Percentiles rank a stretch among this genome's conserved stretches.
phyloP scores from a whole-genome alignment of 1,140 invertebrate species.

The Psilanteris sp. region DNA sequence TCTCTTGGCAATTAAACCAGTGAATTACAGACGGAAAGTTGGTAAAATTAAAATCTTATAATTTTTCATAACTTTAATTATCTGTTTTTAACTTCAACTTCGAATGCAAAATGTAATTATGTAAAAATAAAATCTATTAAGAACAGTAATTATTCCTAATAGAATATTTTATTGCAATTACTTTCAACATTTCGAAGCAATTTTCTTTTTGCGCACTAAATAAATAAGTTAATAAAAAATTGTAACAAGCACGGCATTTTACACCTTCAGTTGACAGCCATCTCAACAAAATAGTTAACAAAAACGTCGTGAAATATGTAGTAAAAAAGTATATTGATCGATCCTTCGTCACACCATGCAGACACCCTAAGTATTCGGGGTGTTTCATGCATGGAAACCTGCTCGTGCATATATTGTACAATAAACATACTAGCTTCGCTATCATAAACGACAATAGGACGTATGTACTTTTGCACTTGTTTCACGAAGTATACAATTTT shows the following conservation, averaged over 20 bases:
- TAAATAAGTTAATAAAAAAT: not conserved
- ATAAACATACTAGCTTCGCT: constrained; percentile 47
- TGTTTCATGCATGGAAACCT: constrained; percentile 54
- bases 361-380: constrained; percentile 52
- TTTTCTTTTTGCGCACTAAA: no score
- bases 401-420: constrained; percentile 54
- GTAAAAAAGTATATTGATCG: constrained; percentile 58
- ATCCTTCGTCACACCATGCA: constrained; percentile 56
- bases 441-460: constrained; percentile 45
- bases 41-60: no score
- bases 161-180: not conserved
- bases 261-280: constrained; percentile 8
- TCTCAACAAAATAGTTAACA: constrained; percentile 14
- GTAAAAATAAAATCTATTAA: no score
- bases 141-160: no score
- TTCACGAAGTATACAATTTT: constrained; percentile 49
- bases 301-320: constrained; percentile 30
- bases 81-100: no score
- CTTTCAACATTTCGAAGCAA: no score
- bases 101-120: no score
- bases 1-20: no score
- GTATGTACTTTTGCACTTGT: constrained; percentile 51
- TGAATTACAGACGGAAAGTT: constrained; percentile 2
- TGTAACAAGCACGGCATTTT: not conserved
- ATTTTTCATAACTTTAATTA: no score